phyloP scores from a whole-genome alignment of 2,888 invertebrate genomes.

The Brachynemurus nebulosus region DNA sequence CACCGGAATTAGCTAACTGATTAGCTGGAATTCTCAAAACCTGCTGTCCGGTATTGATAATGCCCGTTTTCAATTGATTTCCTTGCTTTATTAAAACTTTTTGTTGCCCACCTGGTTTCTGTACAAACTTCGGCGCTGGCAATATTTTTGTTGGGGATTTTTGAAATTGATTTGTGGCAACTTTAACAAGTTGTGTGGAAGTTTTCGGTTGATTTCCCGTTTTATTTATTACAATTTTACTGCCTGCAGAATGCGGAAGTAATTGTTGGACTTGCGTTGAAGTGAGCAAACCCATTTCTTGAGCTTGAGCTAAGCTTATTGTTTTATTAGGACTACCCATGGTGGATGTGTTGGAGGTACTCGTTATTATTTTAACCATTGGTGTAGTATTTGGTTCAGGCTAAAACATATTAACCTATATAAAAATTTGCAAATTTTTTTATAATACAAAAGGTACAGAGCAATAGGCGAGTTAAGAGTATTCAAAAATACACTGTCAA shows the following conservation, averaged over 20 bases:
- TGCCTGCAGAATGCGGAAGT: slow-evolving; percentile 33
- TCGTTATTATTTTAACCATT: slow-evolving; percentile 16
- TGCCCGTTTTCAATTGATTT: slow-evolving; percentile 16
- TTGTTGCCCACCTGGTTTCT: slow-evolving; percentile 29
- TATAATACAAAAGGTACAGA: too few relatives aligned
- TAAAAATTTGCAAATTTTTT: too few relatives aligned
- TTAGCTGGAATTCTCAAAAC: slow-evolving; percentile 36
- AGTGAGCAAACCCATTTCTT: slow-evolving; percentile 43
- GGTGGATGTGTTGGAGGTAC: slow-evolving; percentile 18
- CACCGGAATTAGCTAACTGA: slow-evolving; percentile 32
- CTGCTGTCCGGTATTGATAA: slow-evolving; percentile 26
- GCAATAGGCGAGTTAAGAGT: too few relatives aligned
- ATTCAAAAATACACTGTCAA: too few relatives aligned
- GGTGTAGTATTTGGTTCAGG: slow-evolving; percentile 12
- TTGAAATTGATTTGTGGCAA: slow-evolving; percentile 35
- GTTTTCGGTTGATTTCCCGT: slow-evolving; percentile 7
- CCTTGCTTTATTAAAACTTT: slow-evolving; percentile 40
- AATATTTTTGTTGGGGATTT: slow-evolving; percentile 60
- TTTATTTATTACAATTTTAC: slow-evolving; percentile 26
- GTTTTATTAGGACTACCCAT: slow-evolving; percentile 38
- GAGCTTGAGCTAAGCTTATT: slow-evolving; percentile 48
- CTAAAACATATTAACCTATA: too few relatives aligned
- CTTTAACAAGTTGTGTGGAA: slow-evolving; percentile 22
- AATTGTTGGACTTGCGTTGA: slow-evolving; percentile 37
- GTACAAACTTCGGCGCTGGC: slow-evolving; percentile 40